Evolutionary conservation across 2,113 vertebrate genomes (phyloP).

Genomic region (Calidris pygmaea): DNA sequence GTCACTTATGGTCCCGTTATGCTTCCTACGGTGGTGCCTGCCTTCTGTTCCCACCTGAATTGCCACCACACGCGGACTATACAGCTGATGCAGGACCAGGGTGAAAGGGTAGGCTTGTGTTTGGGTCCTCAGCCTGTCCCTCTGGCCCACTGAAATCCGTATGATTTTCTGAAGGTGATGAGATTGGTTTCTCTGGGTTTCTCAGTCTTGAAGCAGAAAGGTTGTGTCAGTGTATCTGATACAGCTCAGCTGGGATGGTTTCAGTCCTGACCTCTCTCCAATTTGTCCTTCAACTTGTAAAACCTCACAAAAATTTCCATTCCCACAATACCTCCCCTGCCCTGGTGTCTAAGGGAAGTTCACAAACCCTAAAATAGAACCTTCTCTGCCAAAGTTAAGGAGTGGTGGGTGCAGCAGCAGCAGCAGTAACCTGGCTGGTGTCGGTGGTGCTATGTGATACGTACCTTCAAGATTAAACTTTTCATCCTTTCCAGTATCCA

Average conservation of each 20-base stretch:
- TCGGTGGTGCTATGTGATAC: neutral
- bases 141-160: accelerated
- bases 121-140: neutral
- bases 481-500: neutral
- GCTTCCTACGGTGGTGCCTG: neutral
- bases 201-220: neutral
- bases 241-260: neutral
- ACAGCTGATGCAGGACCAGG: neutral
- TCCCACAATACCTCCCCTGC: neutral
- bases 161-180: neutral
- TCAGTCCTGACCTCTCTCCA: neutral
- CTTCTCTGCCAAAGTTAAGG: neutral
- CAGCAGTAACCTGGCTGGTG: neutral
- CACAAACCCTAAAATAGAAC: neutral
- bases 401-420: neutral
- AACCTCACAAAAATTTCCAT: neutral
- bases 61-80: neutral
- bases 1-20: neutral
- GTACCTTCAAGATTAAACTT: neutral
- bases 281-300: neutral
- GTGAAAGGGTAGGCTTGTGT: neutral
- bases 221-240: neutral
- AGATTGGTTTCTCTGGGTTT: neutral
- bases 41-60: neutral
- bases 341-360: neutral